Evolutionary conservation across 2,113 vertebrate genomes (phyloP).

Genomic region (Cephalopholis sonnerati): DNA sequence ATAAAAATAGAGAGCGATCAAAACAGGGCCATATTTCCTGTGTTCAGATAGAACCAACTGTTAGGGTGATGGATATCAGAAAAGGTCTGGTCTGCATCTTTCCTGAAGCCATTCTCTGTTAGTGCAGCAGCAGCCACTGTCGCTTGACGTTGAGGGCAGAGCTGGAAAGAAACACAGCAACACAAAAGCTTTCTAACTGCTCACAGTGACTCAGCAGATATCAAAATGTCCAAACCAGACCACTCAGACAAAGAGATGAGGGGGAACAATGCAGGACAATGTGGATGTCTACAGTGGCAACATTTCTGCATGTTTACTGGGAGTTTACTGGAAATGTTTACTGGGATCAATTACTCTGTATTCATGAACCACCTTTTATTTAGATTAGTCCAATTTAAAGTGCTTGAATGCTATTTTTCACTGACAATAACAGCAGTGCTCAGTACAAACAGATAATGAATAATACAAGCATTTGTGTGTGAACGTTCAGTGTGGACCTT

Average conservation of each 20-base stretch:
- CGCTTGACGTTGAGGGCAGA: conserved; percentile 1
- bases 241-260: neutral
- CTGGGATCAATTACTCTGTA: neutral
- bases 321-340: neutral
- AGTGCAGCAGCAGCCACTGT: neutral
- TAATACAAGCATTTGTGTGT: neutral
- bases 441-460: neutral
- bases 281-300: neutral
- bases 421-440: neutral
- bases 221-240: neutral
- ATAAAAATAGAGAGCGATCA: conserved; percentile 3
- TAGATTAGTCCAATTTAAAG: neutral
- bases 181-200: neutral
- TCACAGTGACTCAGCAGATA: conserved; percentile 32
- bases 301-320: neutral
- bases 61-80: conserved; percentile 26
- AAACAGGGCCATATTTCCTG: conserved; percentile 25
- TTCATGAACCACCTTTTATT: neutral
- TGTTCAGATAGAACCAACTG: neutral
- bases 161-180: conserved; percentile 3
- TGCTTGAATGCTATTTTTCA: neutral
- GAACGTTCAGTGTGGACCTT: neutral
- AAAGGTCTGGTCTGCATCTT: conserved; percentile 28
- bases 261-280: neutral
- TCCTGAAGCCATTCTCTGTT: neutral